Evolutionary conservation across 2,888 invertebrate genomes (phyloP), one percentile per base, ranked within the genome.

Genomic region (Lydus trimaculatus): DNA sequence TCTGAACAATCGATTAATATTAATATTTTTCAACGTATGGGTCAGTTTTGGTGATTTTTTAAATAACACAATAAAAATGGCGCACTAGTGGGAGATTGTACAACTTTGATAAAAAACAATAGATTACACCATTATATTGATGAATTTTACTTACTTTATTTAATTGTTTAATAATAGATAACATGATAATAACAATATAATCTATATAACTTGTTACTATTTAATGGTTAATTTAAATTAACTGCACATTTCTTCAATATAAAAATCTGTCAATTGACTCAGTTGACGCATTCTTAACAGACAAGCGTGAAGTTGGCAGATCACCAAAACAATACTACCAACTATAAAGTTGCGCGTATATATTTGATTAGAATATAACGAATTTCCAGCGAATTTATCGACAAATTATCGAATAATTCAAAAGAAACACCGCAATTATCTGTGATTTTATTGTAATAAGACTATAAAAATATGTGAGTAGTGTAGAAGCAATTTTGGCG

Each of bases 51-150:
- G 36, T 62, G 36, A 67, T 65, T 65, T n/a, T 70, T 70, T 67
- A 70, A 70, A 70, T 65, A 67, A 58, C 70, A 70, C 67, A 70
- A 70, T 70, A 67, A 70, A 70, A 70, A 70, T 70, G 70, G 70
- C 70, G 70, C 67, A 70, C 58, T 70, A 60, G 70, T 67, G 65
- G 70, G 70, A 67, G 65, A 60, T 31, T 36, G 31, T 48, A 36
- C 17, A 43, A 36, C 31, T 39, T 25, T 39, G 17, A 6, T 13
- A 23, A 43, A 62, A 25, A 62, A 25, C 33, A 62, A 3, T 31
- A 28, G n/a, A 23, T 17, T 43, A 33, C 36, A 8, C 36, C 7
- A 60, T 25, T 25, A 25, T 15, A 52, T 33, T 39, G 31, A 59
- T 3, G 9, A 36, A 48, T 56, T 60, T 4, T 6, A 69, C 69